Evolutionary conservation across 37 sponge, comb jelly and placozoan species (phyloP).

Genomic region (Spongia lamella): DNA sequence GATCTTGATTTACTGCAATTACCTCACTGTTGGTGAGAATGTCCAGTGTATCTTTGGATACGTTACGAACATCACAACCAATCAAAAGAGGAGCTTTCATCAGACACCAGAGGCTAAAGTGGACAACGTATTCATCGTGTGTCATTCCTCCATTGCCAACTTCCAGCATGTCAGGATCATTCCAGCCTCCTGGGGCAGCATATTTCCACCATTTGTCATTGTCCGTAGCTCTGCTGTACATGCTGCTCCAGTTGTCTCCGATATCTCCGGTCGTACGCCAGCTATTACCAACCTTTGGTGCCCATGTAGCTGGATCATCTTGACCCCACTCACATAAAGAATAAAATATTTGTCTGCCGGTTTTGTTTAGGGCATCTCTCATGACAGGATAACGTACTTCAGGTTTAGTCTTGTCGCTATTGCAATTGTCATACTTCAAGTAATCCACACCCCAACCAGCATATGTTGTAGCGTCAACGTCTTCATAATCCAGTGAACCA

Average conservation of each 20-base stretch:
- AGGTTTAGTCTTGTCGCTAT: slow-evolving; percentile 2
- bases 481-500: slow-evolving; percentile 79
- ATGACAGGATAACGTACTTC: slow-evolving; percentile 48
- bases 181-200: slow-evolving; percentile 85
- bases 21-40: slow-evolving; percentile 63
- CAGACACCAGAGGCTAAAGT: slow-evolving; percentile 72
- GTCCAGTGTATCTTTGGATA: slow-evolving; percentile 27
- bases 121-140: slow-evolving; percentile 57
- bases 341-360: slow-evolving; percentile 44
- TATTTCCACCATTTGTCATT: slow-evolving; percentile 45
- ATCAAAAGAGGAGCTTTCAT: slow-evolving; percentile 52
- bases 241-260: slow-evolving; percentile 8
- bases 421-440: slow-evolving; percentile 79
- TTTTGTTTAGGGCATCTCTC: slow-evolving; percentile 49
- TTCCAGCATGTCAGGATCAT: slow-evolving; percentile 89
- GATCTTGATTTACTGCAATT: slow-evolving; percentile 85
- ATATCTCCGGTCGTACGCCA: slow-evolving; percentile 63
- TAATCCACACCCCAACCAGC: slow-evolving; percentile 80
- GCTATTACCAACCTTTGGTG: slow-evolving; percentile 42
- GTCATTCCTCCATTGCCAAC: slow-evolving; percentile 79
- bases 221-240: background rate
- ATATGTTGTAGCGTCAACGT: slow-evolving; percentile 65
- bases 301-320: slow-evolving; percentile 29
- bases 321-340: slow-evolving; percentile 39
- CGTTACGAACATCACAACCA: slow-evolving; percentile 44